Percentiles rank a stretch among this genome's conserved stretches.
phyloP scores from a whole-genome alignment of 1,140 invertebrate genomes.

The Drosophila mayri region DNA sequence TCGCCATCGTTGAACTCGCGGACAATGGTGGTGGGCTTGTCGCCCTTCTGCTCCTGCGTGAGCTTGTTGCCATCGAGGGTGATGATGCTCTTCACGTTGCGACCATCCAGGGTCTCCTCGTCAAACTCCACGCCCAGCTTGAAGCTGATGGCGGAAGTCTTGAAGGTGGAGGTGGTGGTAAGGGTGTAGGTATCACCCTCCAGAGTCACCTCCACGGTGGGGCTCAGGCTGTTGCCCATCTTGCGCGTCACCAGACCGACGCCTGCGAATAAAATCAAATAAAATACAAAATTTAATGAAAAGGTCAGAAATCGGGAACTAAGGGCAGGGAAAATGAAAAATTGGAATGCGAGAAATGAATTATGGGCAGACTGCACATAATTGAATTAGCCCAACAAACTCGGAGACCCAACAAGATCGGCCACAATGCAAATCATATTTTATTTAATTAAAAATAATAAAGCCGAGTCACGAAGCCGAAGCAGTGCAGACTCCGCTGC shows the following conservation, averaged over 20 bases:
- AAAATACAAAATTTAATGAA: not conserved
- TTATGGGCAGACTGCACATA: constrained; percentile 43
- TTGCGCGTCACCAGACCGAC: constrained; percentile 91
- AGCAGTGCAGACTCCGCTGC: constrained; percentile 29
- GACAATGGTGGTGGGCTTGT: constrained; percentile 88
- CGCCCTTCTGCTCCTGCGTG: constrained; percentile 89
- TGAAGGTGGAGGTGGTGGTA: constrained; percentile 93
- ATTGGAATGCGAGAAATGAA: constrained; percentile 14
- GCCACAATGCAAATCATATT: constrained; percentile 79
- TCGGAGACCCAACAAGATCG: constrained; percentile 58
- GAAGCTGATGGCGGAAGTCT: constrained; percentile 92
- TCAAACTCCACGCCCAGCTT: constrained; percentile 93
- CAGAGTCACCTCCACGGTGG: constrained; percentile 89
- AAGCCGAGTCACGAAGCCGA: constrained; percentile 71
- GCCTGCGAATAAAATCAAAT: constrained; percentile 86
- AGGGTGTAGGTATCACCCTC: constrained; percentile 89
- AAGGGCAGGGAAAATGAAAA: constrained; percentile 1
- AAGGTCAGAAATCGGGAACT: constrained; percentile 9
- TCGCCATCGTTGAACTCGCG: constrained; percentile 89
- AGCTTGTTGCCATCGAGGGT: constrained; percentile 89
- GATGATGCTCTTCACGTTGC: constrained; percentile 91
- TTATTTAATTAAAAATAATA: constrained; percentile 82
- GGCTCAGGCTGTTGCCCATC: constrained; percentile 90
- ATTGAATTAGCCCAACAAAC: constrained; percentile 74
- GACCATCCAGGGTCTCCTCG: constrained; percentile 93